A percentile compares a stretch with the other conserved stretches of the same genome.
Evolutionary conservation across 2,888 invertebrate species (phyloP).

Genomic region (Polydrusus cervinus): DNA sequence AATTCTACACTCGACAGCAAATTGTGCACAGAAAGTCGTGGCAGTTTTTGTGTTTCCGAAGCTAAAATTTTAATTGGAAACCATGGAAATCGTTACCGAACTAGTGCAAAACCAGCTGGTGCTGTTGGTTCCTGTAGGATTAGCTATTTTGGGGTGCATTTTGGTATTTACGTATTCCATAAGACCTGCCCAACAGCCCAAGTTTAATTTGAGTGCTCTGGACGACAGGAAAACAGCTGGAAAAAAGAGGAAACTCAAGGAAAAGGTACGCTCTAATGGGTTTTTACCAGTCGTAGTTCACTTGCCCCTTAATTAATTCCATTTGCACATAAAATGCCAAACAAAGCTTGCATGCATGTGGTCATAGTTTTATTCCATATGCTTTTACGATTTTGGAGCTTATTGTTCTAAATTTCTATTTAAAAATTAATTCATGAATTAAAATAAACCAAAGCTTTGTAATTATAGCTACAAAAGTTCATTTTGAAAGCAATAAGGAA

Average conservation of each 20-base stretch:
- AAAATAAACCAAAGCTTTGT: not conserved
- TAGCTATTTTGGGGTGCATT: constrained; percentile 67
- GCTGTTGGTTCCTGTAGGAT: constrained; percentile 75
- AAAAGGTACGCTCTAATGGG: constrained; percentile 74
- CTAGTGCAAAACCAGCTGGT: constrained; percentile 75
- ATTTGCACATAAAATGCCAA: not conserved
- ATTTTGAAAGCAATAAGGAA: not conserved
- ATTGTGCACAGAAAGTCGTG: constrained; percentile 58
- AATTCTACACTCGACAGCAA: constrained; percentile 55
- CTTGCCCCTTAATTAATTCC: not conserved
- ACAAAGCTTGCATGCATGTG: not conserved
- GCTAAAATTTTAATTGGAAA: constrained; percentile 50
- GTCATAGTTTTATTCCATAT: constrained; percentile 23
- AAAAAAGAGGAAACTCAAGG: constrained; percentile 80
- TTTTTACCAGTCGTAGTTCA: constrained; percentile 2
- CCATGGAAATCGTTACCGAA: constrained; percentile 77
- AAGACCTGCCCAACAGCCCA: constrained; percentile 77
- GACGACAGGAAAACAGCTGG: constrained; percentile 81
- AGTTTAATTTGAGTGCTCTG: constrained; percentile 82
- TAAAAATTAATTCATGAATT: constrained; percentile 7
- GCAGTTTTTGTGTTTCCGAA: constrained; percentile 50
- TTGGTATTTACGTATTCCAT: constrained; percentile 66
- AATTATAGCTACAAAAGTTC: not conserved
- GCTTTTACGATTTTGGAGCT: not conserved
- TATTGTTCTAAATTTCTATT: constrained; percentile 28